Base-by-base conservation (phyloP, 2,797 vertebrate genomes). In the Percopsis omiscomaycus region DNA sequence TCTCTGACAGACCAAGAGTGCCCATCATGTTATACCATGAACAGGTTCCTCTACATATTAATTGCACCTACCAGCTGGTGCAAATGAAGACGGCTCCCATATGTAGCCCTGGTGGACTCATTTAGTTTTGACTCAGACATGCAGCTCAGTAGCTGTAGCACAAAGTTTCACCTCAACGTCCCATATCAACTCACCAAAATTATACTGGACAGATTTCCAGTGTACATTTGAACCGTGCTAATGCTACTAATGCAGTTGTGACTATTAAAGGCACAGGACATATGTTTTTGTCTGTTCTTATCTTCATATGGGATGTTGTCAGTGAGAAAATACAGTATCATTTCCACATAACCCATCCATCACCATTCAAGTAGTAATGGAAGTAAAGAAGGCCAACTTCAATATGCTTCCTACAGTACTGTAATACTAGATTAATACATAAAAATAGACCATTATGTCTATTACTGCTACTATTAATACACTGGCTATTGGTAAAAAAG, bases 21-120 rank as follows among this genome's bases (percentile, higher is more conserved):
- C 66, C 9, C 32, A 88, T 84, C 74, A 75, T 77, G 71, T 79
- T 81, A 79, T 74, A 77, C 73, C 66, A 83, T 30, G 63, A 88
- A 84, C 80, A 88, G 83, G 74, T 91, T 89, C 89, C 80, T 83
- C 84, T 88, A 87, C 85, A 86, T 91, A 84, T 89, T 89, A 89
- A 89, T 88, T 86, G 79, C 72, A 69, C 77, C 78, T 59, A 74
- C 77, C 90, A 90, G 85, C 86, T 90, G 86, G 73, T 73, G 74
- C 10, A 27, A 58, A 75, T 71, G 57, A 81, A 74, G 67, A 66
- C 2, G n/a, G 64, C 70, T 56, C 48, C 78, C 82, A 86, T 68
- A 80, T 71, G 78, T 30, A 48, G 74, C 83, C 85, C 81, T 64
- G 68, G 74, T 13, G 71, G 82, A 86, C 80, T 86, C 86, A 87